Percentiles rank a stretch among this genome's conserved stretches.
Conservation (phyloP, 2,113 vertebrate genomes). For the Agapornis roseicollis region DNA sequence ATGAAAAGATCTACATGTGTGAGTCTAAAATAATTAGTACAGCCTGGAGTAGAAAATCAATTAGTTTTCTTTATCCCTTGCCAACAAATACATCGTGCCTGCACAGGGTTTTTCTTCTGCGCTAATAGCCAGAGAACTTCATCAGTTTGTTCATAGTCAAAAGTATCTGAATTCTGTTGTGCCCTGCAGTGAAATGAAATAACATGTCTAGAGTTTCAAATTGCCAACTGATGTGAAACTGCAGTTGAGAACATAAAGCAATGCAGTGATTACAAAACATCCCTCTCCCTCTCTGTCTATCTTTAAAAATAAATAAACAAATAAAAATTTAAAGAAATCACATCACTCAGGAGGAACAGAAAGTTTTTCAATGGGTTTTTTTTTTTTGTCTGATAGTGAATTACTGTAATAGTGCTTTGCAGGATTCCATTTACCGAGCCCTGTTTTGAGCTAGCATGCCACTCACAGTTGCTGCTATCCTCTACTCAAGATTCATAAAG, state of each 20-base stretch:
- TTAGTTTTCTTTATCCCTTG: not conserved
- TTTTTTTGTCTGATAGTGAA: not conserved
- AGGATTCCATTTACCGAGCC: not conserved
- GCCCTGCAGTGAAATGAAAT: constrained; percentile 38
- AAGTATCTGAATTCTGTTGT: not conserved
- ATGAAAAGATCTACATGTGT: not conserved
- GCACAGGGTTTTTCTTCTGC: not conserved
- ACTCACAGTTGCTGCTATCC: not conserved
- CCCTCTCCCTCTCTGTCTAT: fast-evolving
- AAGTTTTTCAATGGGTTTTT: not conserved
- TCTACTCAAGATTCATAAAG: not conserved
- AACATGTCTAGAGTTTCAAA: constrained; percentile 8
- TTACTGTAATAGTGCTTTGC: not conserved
- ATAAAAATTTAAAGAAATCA: not conserved
- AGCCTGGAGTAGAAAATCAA: not conserved
- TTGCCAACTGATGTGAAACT: not conserved
- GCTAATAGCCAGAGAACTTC: not conserved
- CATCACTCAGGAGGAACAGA: not conserved
- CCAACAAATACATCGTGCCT: not conserved
- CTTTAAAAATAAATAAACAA: not conserved
- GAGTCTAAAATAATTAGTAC: not conserved
- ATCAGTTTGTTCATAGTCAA: not conserved
- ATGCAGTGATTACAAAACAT: not conserved
- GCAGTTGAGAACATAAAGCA: not conserved
- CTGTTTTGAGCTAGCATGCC: not conserved